Base-by-base conservation (phyloP, 2,888 invertebrate species). In the Athripsodes cinereus region DNA sequence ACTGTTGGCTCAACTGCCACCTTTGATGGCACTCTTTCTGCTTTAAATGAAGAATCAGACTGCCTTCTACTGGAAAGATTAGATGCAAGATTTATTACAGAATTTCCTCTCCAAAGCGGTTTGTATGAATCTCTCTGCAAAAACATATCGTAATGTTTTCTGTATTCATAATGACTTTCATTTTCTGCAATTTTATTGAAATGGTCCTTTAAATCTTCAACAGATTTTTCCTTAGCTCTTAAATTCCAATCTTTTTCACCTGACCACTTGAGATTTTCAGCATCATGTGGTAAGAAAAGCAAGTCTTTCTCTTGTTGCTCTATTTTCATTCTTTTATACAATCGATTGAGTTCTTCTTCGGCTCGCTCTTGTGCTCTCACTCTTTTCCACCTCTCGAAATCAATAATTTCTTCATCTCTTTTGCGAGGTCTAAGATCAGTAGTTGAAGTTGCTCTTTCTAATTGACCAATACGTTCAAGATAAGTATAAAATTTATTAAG, bases 371-470 rank as follows among this genome's bases (percentile, higher is more conserved):
- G 85, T 5, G 82, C 81, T 55, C 92, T 79, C 20, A 92, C 82
- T 71, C 86, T 85, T 69, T 86, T 88, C 93, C 93, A 93, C 58
- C 90, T 82, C 64, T 93, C 92, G 69, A 88, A 93, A 73, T 92
- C 92, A 61, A 92, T 85, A 10, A 91, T 86, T 70, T 91, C 90
- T 66, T 88, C 87, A 67, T 89, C 87, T 70, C 81, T 85, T 65
- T 83, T 80, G 65, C 90, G 79, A 1, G 89, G 88, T 52, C 86
- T 81, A 52, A 90, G 75, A 66, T 88, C 86, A 48, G 79, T 78
- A 0, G 79, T 81, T 0, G 88, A 88, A 3, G 90, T 88, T 1
- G 86, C 84, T 64, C 83, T 83, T 73, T 94, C 93, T 57, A 94
- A 71, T 67, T 92, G 85, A 0, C 88, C 88, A 52, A 95, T 86